Evolutionary conservation across 2,888 invertebrate species (phyloP).

Genomic region (Trisateles emortualis): DNA sequence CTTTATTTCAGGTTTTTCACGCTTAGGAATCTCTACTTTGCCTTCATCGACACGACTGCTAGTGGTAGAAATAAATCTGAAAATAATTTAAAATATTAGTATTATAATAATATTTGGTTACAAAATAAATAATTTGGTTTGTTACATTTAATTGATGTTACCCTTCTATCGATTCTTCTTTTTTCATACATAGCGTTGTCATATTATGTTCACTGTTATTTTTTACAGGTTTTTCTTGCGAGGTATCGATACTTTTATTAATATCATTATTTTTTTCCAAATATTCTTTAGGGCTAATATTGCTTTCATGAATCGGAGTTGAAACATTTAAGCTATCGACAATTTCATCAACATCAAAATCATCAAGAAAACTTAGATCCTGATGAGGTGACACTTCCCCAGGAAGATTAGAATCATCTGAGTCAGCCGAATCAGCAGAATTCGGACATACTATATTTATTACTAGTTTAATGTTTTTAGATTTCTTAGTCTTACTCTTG

Average conservation of each 20-base stretch:
- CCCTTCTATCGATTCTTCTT: constrained; percentile 2
- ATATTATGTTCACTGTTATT: neutral
- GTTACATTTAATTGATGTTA: neutral
- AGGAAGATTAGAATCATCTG: constrained; percentile 32
- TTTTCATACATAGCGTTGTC: neutral
- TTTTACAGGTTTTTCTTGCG: neutral
- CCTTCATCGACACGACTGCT: neutral
- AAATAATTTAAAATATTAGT: neutral
- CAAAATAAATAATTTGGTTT: neutral
- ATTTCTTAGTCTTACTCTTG: constrained; percentile 36
- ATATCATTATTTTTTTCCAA: neutral
- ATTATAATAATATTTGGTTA: neutral
- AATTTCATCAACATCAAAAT: constrained; percentile 73
- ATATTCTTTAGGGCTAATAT: neutral
- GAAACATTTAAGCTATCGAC: constrained; percentile 57
- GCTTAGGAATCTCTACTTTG: neutral
- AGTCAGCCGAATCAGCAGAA: constrained; percentile 29
- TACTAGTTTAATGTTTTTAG: constrained; percentile 59
- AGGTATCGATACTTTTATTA: neutral
- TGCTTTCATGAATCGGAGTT: constrained; percentile 5
- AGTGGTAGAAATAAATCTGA: neutral
- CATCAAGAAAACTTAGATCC: constrained; percentile 73
- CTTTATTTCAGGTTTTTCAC: neutral
- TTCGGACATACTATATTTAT: constrained; percentile 58
- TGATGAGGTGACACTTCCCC: constrained; percentile 32